phyloP scores from a whole-genome alignment of 2,797 vertebrate species.

The Pangasius mekongensis region DNA sequence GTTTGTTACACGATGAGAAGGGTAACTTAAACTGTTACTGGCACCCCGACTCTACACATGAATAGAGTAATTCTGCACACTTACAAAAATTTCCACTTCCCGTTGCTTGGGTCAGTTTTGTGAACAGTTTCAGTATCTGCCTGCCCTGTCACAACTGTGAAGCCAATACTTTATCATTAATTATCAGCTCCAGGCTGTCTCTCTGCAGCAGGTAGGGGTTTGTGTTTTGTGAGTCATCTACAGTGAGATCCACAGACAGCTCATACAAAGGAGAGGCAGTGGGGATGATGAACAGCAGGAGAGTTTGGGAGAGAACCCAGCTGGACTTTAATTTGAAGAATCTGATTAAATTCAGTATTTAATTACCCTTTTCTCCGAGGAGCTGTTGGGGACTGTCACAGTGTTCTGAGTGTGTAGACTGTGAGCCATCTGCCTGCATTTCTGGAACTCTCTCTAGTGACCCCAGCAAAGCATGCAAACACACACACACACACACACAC shows the following conservation, averaged over 20 bases:
- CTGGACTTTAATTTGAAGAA: slow-evolving; percentile 86
- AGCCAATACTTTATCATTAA: slow-evolving; percentile 78
- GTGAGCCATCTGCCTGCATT: slow-evolving; percentile 82
- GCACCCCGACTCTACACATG: background rate
- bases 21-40: background rate
- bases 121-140: slow-evolving; percentile 61
- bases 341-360: slow-evolving; percentile 86
- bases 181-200: slow-evolving; percentile 73
- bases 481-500: slow-evolving; percentile 14
- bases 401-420: slow-evolving; percentile 79
- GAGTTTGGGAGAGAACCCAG: slow-evolving; percentile 78
- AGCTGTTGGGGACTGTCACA: slow-evolving; percentile 81
- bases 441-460: slow-evolving; percentile 61
- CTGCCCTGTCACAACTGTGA: slow-evolving; percentile 74
- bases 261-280: slow-evolving; percentile 61
- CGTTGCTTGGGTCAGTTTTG: slow-evolving; percentile 72
- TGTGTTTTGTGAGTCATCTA: slow-evolving; percentile 72
- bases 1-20: background rate
- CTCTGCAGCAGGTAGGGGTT: slow-evolving; percentile 67
- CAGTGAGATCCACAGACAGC: slow-evolving; percentile 69
- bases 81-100: slow-evolving; percentile 45
- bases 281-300: slow-evolving; percentile 72
- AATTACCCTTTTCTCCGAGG: slow-evolving; percentile 82
- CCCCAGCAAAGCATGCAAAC: slow-evolving; percentile 48
- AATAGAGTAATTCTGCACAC: background rate